Base-by-base conservation (phyloP, 2,888 invertebrate genomes). In the Lithosia quadra region DNA sequence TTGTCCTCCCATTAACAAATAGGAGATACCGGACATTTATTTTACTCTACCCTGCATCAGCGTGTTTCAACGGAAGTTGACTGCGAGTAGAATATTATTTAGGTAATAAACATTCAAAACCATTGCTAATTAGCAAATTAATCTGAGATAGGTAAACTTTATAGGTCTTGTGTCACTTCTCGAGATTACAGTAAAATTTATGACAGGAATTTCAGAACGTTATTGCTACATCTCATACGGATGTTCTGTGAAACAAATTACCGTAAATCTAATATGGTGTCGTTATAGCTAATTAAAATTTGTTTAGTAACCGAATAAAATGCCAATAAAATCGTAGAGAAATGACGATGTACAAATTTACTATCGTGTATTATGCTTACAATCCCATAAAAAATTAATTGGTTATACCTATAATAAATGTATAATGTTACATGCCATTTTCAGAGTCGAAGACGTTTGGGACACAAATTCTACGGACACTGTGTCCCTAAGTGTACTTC, bases 291-390 rank as follows among this genome's bases (percentile, higher is more conserved):
- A 24, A 49, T 43, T 62, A 24, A 39, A 39, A 53, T 15, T 18
- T 57, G 33, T 58, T 28, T 58, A 28, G 33, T 28, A 64, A 15
- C 21, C 39, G 57, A 39, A 28, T 28, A 65, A 58, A 49, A 24
- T 55, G 22, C 55, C 1, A 55, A 21, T 56, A 56, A 24, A 24
- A 24, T 13, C 28, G 24, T 56, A 28, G 15, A 24, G 24, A 56
- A 56, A 56, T 18, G 7, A 56, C 28, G 56, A 49, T 49, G n/a
- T 49, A 49, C 2, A 49, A 49, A n/a, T 49, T n/a, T 49, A 49
- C 1, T 9, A n/a, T 49, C n/a, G 49, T 49, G 49, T 49, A 49
- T n/a, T 9, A n/a, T 49, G 49, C 9, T 2, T 49, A 49, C n/a
- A 49, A 49, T 7, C 18, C 18, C 43, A 49, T 49, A 49, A n/a